Percentiles rank a stretch among this genome's conserved stretches.
Conservation (phyloP, 2,797 vertebrate genomes). For the Merluccius polli region DNA sequence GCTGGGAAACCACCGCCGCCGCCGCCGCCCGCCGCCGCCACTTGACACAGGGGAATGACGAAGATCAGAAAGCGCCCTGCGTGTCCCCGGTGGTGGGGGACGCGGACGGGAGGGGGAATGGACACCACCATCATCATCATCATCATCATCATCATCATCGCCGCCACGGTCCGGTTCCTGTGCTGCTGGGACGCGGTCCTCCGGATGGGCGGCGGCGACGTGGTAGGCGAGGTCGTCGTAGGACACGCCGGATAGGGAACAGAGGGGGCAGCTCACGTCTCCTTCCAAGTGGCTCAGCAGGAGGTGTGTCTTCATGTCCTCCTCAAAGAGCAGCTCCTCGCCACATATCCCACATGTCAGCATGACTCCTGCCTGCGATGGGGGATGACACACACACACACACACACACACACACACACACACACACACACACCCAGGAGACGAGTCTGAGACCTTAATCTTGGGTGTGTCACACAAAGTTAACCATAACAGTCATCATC, state of each 20-base stretch:
- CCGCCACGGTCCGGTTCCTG: neutral
- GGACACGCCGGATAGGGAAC: constrained; percentile 72
- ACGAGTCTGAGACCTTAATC: too few species aligned
- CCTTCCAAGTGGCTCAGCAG: constrained; percentile 76
- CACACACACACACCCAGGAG: neutral
- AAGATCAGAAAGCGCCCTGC: too few species aligned
- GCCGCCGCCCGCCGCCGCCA: too few species aligned
- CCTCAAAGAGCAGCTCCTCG: constrained; percentile 70
- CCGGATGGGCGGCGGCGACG: constrained; percentile 73
- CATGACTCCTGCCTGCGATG: constrained; percentile 54
- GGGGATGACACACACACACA: too few species aligned
- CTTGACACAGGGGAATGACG: too few species aligned
- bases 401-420: too few species aligned
- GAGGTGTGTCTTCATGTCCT: constrained; percentile 79
- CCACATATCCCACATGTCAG: constrained; percentile 81
- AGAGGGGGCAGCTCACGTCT: constrained; percentile 73
- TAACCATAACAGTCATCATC: neutral
- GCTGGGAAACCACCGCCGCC: neutral
- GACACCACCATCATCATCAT: too few species aligned
- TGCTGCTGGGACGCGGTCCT: constrained; percentile 32
- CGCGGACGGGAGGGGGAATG: too few species aligned
- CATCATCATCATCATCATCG: too few species aligned
- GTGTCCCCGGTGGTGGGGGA: too few species aligned
- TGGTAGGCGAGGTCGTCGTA: constrained; percentile 79
- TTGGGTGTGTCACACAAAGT: neutral